Evolutionary conservation across 2,797 vertebrate species (phyloP), one percentile per base, ranked within the genome.

Genomic region (Lepus townsendii): DNA sequence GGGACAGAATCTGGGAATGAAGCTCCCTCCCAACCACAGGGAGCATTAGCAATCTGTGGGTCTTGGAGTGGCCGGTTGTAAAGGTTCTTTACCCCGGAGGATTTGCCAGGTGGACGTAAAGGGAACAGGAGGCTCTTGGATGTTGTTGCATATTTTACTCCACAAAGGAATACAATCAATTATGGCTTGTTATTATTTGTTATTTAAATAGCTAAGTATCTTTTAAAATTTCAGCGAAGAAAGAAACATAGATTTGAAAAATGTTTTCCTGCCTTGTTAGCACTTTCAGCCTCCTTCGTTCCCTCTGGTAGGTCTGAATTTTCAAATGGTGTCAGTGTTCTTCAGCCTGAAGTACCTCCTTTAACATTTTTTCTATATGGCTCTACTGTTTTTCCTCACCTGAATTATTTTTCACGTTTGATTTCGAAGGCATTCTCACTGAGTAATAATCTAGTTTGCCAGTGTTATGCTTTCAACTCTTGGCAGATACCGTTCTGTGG

Each of bases 341-440:
- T 71, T 57, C 19, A 24, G 22, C 71, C 9, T 57, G 42, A 65
- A 78, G 63, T 76, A 71, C 78, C 65, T 78, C 32, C 69, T 88
- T 83, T 47, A 92, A 54, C 22, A 65, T 83, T 83, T 86, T 11
- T 63, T 20, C 66, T 32, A 26, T 20, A 17, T 83, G 35, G 26
- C 83, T 76, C 69, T 91, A 62, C 22, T 63, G 5, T 62, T 77
- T 88, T 63, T 62, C 32, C 35, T 50, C 20, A 92, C 65, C 65
- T 66, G 63, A n/a, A 66, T 30, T 66, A n/a, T 5, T 66, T 83
- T 95, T 47, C 17, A 88, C 24, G 10, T 88, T 88, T 5, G 83
- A 24, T 83, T 83, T 77, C 42, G 38, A 88, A 88, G 24, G 57
- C 35, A 78, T 88, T 83, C 71, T 83, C 57, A 66, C 32, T 57